phyloP scores from a whole-genome alignment of 2,797 vertebrate species.

The Anguilla anguilla region DNA sequence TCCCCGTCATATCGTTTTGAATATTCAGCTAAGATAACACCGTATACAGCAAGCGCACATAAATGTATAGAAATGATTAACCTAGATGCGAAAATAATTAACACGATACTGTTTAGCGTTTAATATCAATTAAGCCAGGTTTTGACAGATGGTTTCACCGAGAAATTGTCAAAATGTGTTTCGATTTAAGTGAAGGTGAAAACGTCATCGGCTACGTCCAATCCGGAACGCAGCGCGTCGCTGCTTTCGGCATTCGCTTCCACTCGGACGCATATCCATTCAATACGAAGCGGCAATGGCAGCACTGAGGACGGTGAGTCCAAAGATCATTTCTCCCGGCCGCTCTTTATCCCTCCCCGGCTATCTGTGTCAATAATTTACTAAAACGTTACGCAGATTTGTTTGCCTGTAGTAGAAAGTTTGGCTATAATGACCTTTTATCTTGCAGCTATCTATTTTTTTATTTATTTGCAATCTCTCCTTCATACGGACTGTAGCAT shows the following conservation, averaged over 20 bases:
- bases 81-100: background rate
- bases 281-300: conserved; percentile 67
- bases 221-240: conserved; percentile 61
- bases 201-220: conserved; percentile 21
- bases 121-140: too few relatives aligned
- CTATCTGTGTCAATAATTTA: conserved; percentile 57
- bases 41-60: background rate
- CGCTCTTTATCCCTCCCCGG: background rate
- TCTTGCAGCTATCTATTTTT: background rate
- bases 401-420: background rate
- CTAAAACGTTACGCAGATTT: background rate
- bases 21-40: background rate
- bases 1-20: background rate
- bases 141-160: background rate
- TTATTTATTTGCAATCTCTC: conserved; percentile 13
- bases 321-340: conserved; percentile 38
- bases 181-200: background rate
- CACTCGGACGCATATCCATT: conserved; percentile 46
- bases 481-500: background rate
- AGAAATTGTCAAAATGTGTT: background rate
- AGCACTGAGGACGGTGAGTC: conserved; percentile 73
- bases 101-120: background rate
- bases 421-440: conserved; percentile 5
- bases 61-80: background rate
- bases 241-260: conserved; percentile 42